phyloP scores from a whole-genome alignment of 2,113 vertebrate species.

The Poeciliopsis occidentalis region DNA sequence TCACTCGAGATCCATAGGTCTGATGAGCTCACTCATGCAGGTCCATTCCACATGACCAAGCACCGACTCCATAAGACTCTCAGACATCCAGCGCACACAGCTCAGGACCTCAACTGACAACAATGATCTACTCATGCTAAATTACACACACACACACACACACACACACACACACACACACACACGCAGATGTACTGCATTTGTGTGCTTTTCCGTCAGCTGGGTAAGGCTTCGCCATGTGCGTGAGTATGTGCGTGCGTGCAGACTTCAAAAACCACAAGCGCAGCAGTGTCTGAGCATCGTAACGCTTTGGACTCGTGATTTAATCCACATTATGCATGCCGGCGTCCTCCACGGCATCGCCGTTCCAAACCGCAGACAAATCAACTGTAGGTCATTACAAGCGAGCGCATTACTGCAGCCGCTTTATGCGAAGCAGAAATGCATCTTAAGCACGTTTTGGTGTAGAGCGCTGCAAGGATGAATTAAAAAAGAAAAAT shows the following conservation, averaged over 20 bases:
- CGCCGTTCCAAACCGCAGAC: constrained; percentile 34
- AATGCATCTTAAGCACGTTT: constrained; percentile 61
- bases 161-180: too few relatives aligned
- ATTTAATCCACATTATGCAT: constrained; percentile 69
- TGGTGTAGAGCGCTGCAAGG: constrained; percentile 34
- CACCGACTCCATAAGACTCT: constrained; percentile 22
- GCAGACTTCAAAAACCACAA: constrained; percentile 31
- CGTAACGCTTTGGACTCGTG: constrained; percentile 32
- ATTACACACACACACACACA: constrained; percentile 59
- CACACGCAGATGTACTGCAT: constrained; percentile 11
- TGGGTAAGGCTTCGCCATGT: constrained; percentile 33
- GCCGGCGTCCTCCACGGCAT: constrained; percentile 41
- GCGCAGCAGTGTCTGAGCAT: constrained; percentile 16
- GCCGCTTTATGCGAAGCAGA: constrained; percentile 41
- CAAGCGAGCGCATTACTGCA: constrained; percentile 37
- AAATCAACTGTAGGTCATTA: constrained; percentile 56
- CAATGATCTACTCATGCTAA: constrained; percentile 33
- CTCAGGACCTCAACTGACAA: constrained; percentile 13
- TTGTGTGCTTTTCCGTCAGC: constrained; percentile 17
- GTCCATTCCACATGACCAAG: constrained; percentile 22
- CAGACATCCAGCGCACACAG: constrained; percentile 28
- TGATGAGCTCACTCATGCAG: constrained; percentile 24
- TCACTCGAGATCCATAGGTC: constrained; percentile 10
- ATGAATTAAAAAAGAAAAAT: constrained; percentile 25
- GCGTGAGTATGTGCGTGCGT: constrained; percentile 6